phyloP scores from a whole-genome alignment of 2,888 invertebrate species.

The Limnephilus lunatus region DNA sequence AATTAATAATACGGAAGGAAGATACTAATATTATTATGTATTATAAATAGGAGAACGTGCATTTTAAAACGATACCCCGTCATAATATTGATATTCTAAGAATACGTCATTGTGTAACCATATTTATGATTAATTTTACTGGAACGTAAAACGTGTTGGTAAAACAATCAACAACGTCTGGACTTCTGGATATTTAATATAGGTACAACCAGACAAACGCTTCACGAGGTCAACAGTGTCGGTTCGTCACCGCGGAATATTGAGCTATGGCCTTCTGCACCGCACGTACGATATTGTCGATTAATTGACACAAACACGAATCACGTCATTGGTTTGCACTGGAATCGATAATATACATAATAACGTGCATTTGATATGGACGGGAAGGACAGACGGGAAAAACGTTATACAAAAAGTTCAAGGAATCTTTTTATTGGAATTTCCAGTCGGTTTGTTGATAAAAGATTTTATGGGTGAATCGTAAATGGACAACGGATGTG shows the following conservation, averaged over 20 bases:
- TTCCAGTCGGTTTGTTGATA: background rate
- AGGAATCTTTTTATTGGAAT: background rate
- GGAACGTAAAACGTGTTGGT: background rate
- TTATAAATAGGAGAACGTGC: background rate
- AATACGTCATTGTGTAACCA: background rate
- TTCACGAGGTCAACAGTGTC: background rate
- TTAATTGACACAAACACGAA: background rate
- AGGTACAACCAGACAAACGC: background rate
- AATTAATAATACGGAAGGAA: background rate
- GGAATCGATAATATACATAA: background rate
- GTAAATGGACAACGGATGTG: background rate
- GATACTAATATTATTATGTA: background rate
- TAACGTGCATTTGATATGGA: background rate
- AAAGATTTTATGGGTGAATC: background rate
- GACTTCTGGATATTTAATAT: background rate
- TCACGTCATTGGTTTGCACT: background rate
- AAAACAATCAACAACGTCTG: background rate
- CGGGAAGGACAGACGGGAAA: background rate
- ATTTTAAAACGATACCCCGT: background rate
- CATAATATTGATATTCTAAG: background rate
- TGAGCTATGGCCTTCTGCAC: background rate
- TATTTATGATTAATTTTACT: background rate
- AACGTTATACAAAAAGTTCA: background rate
- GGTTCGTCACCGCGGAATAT: background rate
- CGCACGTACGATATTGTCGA: constrained; percentile 2